Percentiles rank a stretch among this genome's conserved stretches.
These are phyloP conservation scores for Pocillopora meandrina DNA, from an alignment of 92 coral and sea anemone genomes.

Conservation along the genomic window DNA sequence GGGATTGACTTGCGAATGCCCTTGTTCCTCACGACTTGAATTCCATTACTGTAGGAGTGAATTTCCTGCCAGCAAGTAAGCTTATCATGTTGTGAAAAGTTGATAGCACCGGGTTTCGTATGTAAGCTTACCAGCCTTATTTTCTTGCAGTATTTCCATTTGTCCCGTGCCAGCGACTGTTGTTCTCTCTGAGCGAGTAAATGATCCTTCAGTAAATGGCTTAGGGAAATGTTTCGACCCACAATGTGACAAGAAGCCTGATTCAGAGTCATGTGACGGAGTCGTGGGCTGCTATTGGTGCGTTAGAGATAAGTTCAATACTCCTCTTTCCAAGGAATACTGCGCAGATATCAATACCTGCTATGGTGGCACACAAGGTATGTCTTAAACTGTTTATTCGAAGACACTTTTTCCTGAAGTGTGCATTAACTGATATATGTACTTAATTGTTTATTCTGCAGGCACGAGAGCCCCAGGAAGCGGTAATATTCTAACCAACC, in stretches of 20 bases:
- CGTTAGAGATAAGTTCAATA: constrained; percentile 42
- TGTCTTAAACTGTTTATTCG: not conserved
- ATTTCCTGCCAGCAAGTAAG: constrained; percentile 63
- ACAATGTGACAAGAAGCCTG: constrained; percentile 31
- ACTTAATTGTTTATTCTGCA: not conserved
- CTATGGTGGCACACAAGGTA: constrained; percentile 67
- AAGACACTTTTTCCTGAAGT: no score
- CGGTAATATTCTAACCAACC: not conserved
- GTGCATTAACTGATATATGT: no score
- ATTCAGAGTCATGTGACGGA: constrained; percentile 47
- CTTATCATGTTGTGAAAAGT: no score
- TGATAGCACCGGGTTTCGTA: no score
- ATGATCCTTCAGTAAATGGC: constrained; percentile 38
- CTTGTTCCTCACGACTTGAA: constrained; percentile 42
- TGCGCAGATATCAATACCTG: constrained; percentile 58
- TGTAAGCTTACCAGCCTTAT: not conserved
- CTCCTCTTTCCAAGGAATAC: constrained; percentile 44
- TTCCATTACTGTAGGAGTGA: constrained; percentile 55
- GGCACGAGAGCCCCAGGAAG: constrained; percentile 37
- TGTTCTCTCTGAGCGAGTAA: constrained; percentile 14
- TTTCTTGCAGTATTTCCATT: constrained; percentile 36
- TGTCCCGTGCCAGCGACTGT: constrained; percentile 64
- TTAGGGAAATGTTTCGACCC: constrained; percentile 59
- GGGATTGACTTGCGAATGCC: constrained; percentile 52
- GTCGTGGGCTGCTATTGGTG: constrained; percentile 73